These are phyloP conservation scores for Neodiprion fabricii DNA, from an alignment of 1,140 invertebrate species.

Conservation along the genomic window DNA sequence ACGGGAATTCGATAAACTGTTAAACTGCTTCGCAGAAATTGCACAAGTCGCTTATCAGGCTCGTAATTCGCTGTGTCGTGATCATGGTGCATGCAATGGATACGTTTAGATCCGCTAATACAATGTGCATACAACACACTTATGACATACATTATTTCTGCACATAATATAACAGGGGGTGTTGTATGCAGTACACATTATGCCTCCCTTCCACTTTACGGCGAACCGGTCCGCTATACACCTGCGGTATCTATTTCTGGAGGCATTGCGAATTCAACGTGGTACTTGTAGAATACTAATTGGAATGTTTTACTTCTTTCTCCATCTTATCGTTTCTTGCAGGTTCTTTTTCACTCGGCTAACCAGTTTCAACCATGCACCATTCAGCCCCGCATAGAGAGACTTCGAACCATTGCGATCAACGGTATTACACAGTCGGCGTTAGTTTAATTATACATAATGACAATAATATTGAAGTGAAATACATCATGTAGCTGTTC, in stretches of 20 bases:
- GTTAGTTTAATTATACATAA: background rate
- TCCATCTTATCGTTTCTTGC: background rate
- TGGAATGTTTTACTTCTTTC: background rate
- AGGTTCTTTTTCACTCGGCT: background rate
- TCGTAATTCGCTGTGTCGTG: too few species aligned
- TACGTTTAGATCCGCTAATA: background rate
- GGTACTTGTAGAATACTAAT: background rate
- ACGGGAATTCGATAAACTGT: too few species aligned
- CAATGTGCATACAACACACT: background rate
- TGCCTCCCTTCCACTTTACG: too few species aligned
- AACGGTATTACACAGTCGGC: background rate
- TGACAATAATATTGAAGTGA: background rate
- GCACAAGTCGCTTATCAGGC: too few species aligned
- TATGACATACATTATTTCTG: background rate
- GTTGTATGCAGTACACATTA: too few species aligned
- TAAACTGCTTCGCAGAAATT: too few species aligned
- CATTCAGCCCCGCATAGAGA: too few species aligned
- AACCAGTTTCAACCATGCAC: too few species aligned
- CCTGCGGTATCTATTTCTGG: background rate
- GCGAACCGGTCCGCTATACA: background rate
- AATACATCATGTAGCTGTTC: background rate
- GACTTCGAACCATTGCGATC: background rate
- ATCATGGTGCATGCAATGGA: background rate
- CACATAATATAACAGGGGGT: background rate
- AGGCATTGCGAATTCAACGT: constrained; percentile 2